A percentile compares a stretch with the other conserved stretches of the same genome.
These are phyloP conservation scores for Caenorhabditis wallacei DNA, from an alignment of 2,888 invertebrate species.

Conservation along the genomic window DNA sequence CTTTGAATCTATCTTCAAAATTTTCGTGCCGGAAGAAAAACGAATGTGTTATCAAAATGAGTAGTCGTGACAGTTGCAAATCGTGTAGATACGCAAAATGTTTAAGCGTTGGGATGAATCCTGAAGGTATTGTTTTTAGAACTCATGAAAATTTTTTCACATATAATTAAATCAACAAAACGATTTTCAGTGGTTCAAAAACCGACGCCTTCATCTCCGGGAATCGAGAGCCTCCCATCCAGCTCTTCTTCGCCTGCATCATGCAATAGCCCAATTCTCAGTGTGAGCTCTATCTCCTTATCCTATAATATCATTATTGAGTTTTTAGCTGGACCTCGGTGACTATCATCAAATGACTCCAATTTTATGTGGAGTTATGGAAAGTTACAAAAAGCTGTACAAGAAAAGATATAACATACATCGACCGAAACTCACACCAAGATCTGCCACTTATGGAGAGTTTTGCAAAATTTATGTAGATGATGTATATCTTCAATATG, in stretches of 20 bases:
- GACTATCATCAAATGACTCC: slow-evolving; percentile 48
- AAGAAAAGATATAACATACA: slow-evolving; percentile 38
- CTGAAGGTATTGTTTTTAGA: slow-evolving; percentile 38
- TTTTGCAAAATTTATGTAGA: slow-evolving; percentile 43
- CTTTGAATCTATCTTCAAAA: slow-evolving; percentile 34
- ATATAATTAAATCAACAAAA: no score
- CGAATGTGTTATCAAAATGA: slow-evolving; percentile 53
- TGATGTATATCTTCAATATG: slow-evolving; percentile 50
- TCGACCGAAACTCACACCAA: slow-evolving; percentile 27
- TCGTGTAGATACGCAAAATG: slow-evolving; percentile 60
- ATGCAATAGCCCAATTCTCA: slow-evolving; percentile 53
- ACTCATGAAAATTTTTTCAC: not conserved
- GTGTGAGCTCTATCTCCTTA: slow-evolving; percentile 29
- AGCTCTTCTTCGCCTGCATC: slow-evolving; percentile 45
- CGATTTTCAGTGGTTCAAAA: slow-evolving; percentile 43
- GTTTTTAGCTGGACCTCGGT: slow-evolving; percentile 35
- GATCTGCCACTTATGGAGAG: slow-evolving; percentile 47
- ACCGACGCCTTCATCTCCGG: not conserved
- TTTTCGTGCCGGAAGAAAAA: slow-evolving; percentile 50
- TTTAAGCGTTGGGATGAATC: slow-evolving; percentile 47
- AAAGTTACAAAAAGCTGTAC: slow-evolving; percentile 53
- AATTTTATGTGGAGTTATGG: slow-evolving; percentile 38
- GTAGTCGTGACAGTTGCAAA: slow-evolving; percentile 57
- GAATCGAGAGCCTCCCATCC: slow-evolving; percentile 47
- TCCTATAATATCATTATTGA: not conserved